phyloP scores from a whole-genome alignment of 2,797 vertebrate genomes.

The Periparus ater region DNA sequence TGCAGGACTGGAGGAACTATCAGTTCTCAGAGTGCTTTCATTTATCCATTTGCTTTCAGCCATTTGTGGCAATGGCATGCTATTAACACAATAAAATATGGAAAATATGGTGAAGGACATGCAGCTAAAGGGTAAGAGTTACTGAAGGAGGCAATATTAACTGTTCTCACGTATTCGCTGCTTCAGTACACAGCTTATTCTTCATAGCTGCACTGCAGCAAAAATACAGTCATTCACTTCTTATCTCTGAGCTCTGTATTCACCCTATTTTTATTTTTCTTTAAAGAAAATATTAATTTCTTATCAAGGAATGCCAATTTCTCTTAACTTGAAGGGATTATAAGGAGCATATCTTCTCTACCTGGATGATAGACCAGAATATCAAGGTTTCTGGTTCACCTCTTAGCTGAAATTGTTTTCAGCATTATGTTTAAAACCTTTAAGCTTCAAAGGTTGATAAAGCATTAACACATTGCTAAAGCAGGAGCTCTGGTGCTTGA shows the following conservation, averaged over 20 bases:
- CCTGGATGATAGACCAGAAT: background rate
- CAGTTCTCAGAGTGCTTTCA: background rate
- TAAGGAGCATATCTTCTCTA: background rate
- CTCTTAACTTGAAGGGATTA: background rate
- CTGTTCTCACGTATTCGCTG: background rate
- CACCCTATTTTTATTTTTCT: background rate
- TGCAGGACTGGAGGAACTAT: background rate
- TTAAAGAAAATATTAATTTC: conserved; percentile 2
- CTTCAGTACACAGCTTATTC: background rate
- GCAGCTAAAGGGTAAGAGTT: background rate
- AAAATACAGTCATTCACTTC: background rate
- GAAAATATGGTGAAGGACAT: background rate
- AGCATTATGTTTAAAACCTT: conserved; percentile 4
- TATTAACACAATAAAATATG: background rate
- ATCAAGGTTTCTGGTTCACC: conserved; percentile 17
- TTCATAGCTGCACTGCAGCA: background rate
- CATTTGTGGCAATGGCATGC: background rate
- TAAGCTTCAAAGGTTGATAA: conserved; percentile 30
- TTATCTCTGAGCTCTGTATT: background rate
- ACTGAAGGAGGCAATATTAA: background rate
- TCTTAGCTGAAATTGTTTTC: conserved; percentile 19
- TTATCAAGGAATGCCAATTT: background rate
- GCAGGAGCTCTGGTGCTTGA: background rate
- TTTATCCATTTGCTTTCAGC: background rate
- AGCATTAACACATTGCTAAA: conserved; percentile 1